These are phyloP conservation scores for Mormyrops attenuatus DNA, from an alignment of 2,797 vertebrate genomes.

Conservation along the genomic window DNA sequence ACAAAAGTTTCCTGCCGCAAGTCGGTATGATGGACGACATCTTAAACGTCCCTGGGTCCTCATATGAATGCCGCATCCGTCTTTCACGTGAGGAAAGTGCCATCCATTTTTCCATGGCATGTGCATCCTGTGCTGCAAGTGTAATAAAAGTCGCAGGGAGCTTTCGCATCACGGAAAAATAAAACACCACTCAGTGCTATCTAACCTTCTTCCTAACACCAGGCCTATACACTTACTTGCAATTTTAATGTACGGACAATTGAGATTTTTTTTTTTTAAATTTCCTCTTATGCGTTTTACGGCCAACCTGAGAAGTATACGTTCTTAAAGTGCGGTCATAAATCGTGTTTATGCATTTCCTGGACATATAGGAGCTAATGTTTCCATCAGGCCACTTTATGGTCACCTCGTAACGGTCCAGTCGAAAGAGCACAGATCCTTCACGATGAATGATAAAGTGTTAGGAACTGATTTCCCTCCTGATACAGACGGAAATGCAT, in stretches of 20 bases:
- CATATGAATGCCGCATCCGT: not conserved
- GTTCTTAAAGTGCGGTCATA: conserved; percentile 64
- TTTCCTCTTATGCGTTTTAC: conserved; percentile 62
- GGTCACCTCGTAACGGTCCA: conserved; percentile 48
- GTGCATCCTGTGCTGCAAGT: not conserved
- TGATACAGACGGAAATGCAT: not conserved
- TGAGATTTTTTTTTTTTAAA: conserved; percentile 47
- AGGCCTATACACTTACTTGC: not conserved
- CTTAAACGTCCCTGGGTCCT: not conserved
- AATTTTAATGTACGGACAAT: conserved; percentile 43
- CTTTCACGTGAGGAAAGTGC: not conserved
- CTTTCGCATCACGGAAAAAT: not conserved
- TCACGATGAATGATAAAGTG: conserved; percentile 51
- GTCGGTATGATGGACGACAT: not conserved
- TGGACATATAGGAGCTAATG: conserved; percentile 66
- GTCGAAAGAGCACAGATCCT: conserved; percentile 44
- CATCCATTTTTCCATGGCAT: not conserved
- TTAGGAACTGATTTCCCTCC: not conserved
- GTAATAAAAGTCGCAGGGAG: not conserved
- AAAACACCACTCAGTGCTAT: conserved; percentile 1
- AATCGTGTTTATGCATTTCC: conserved; percentile 68
- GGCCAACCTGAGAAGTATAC: conserved; percentile 54
- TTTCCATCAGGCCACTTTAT: conserved; percentile 63
- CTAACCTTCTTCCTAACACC: conserved; percentile 3
- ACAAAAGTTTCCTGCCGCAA: not conserved